Percentiles rank a stretch among this genome's conserved stretches.
Evolutionary conservation across 30 jellyfish, hydroid and myxozoan genomes (phyloP).

Genomic region (Cassiopea andromeda): DNA sequence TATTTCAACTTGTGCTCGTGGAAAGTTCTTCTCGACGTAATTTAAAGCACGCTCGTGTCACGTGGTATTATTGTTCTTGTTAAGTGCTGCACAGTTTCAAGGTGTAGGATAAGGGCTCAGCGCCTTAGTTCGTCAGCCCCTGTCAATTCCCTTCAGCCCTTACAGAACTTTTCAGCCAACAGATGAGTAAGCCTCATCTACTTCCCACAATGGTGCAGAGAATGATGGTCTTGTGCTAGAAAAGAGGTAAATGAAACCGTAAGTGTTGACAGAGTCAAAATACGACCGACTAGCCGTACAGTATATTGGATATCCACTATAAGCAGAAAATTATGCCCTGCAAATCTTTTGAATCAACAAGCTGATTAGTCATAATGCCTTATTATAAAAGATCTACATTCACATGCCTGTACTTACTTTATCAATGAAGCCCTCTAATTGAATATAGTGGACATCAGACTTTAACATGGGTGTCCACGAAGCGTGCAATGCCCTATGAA

Average conservation of each 20-base stretch:
- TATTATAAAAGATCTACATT: neutral
- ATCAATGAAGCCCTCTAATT: neutral
- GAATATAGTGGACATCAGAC: neutral
- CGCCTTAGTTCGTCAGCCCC: neutral
- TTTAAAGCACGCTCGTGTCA: slow-evolving; percentile 71
- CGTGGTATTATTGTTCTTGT: slow-evolving; percentile 70
- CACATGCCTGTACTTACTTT: neutral
- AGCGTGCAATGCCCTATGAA: neutral
- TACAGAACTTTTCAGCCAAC: neutral
- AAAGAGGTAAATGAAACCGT: neutral
- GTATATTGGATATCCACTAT: neutral
- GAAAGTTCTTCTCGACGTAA: neutral
- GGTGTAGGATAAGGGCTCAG: neutral
- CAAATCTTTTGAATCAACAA: neutral
- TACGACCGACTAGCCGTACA: neutral
- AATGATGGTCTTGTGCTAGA: neutral
- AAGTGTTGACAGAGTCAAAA: neutral
- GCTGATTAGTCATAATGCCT: neutral
- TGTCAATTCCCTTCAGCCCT: neutral
- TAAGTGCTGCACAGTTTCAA: neutral
- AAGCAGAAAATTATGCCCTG: neutral
- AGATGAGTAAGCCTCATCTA: neutral
- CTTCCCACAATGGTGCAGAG: neutral
- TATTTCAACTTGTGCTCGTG: neutral
- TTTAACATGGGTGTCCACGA: neutral